These are phyloP conservation scores for Sebastes miniatus DNA, from an alignment of 2,797 vertebrate species.

Conservation along the genomic window DNA sequence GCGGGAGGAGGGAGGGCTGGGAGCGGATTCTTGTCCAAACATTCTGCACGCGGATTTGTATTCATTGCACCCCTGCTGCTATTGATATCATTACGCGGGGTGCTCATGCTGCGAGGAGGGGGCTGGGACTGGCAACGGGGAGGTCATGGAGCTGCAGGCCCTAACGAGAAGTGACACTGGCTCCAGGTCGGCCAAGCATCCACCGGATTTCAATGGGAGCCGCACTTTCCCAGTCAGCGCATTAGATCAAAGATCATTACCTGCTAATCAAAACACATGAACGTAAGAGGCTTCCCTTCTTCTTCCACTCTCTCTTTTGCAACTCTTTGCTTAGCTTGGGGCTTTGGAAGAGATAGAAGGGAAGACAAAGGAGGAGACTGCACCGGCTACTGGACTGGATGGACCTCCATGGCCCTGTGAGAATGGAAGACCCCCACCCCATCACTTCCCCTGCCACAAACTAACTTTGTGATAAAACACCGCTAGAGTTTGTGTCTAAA, in stretches of 20 bases:
- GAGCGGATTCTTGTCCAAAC: constrained; percentile 88
- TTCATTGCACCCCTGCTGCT: constrained; percentile 88
- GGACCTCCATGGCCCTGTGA: constrained; percentile 29
- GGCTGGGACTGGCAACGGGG: constrained; percentile 72
- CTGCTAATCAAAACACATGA: constrained; percentile 87
- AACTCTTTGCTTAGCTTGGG: constrained; percentile 22
- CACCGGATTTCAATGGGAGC: constrained; percentile 84
- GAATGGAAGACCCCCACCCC: constrained; percentile 20
- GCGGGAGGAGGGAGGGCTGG: constrained; percentile 52
- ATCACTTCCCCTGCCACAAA: not conserved
- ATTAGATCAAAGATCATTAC: constrained; percentile 89
- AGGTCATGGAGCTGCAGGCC: constrained; percentile 80
- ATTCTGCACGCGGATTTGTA: constrained; percentile 88
- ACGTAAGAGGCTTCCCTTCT: constrained; percentile 65
- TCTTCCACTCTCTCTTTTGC: constrained; percentile 29
- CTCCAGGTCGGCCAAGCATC: constrained; percentile 91
- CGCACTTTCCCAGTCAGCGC: constrained; percentile 85
- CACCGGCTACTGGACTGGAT: constrained; percentile 46
- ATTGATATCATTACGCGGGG: constrained; percentile 90
- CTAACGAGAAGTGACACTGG: constrained; percentile 97
- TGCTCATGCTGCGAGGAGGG: constrained; percentile 80
- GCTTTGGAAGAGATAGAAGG: constrained; percentile 34
- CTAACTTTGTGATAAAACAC: not conserved
- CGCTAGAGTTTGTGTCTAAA: not conserved
- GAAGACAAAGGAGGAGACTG: constrained; percentile 48